These are phyloP conservation scores for Melanostigma gelatinosum DNA, from an alignment of 2,113 vertebrate species.

Conservation along the genomic window DNA sequence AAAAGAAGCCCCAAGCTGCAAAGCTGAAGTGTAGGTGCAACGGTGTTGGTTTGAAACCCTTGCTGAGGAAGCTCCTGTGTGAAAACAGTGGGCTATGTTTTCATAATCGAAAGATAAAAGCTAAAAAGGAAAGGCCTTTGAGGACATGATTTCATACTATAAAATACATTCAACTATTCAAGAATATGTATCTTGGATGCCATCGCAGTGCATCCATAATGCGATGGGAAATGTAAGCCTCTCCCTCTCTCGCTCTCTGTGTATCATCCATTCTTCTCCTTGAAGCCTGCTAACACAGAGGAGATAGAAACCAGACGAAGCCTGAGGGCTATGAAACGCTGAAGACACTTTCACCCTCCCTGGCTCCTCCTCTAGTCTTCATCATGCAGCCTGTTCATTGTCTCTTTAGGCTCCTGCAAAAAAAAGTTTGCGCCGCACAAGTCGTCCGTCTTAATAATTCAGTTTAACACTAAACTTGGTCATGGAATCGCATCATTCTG, in stretches of 20 bases:
- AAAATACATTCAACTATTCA: conserved; percentile 29
- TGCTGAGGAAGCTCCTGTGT: not conserved
- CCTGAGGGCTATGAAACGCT: conserved; percentile 68
- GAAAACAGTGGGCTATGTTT: not conserved
- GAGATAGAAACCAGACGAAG: conserved; percentile 72
- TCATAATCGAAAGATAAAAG: not conserved
- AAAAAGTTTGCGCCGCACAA: conserved; percentile 61
- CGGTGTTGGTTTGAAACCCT: not conserved
- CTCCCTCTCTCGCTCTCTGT: conserved; percentile 7
- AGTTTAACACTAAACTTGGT: conserved; percentile 57
- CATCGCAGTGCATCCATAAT: conserved; percentile 50
- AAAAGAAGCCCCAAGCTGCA: conserved; percentile 13
- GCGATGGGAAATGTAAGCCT: conserved; percentile 51
- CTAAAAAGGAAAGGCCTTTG: not conserved
- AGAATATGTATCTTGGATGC: conserved; percentile 34
- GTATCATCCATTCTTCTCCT: conserved; percentile 60
- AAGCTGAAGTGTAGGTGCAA: conserved; percentile 6
- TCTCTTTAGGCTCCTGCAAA: conserved; percentile 67
- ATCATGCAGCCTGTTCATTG: conserved; percentile 63
- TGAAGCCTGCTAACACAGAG: conserved; percentile 52
- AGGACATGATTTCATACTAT: not conserved
- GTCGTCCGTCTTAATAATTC: conserved; percentile 70
- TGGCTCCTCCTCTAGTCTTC: conserved; percentile 70
- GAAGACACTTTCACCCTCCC: conserved; percentile 60
- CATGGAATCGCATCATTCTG: conserved; percentile 45